A percentile compares a stretch with the other conserved stretches of the same genome.
These are phyloP conservation scores for Drosophila mauritiana DNA, from an alignment of 1,140 invertebrate genomes.

Conservation along the genomic window DNA sequence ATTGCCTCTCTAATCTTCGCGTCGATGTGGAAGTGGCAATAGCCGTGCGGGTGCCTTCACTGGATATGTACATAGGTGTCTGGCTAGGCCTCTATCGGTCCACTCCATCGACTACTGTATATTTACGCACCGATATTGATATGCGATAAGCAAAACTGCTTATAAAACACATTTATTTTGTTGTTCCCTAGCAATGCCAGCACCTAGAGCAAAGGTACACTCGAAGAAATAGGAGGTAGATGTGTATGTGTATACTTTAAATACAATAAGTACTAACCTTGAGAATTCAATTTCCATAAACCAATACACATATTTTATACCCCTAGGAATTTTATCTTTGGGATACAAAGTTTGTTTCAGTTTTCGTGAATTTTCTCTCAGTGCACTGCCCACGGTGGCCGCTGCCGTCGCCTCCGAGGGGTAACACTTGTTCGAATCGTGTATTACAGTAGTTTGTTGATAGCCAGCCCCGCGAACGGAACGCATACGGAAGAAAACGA, in stretches of 20 bases:
- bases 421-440: conserved; percentile 81
- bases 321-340: neutral
- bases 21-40: conserved; percentile 10
- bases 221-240: neutral
- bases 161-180: conserved; percentile 83
- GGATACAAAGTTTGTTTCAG: neutral
- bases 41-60: conserved; percentile 12
- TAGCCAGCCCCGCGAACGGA: conserved; percentile 59
- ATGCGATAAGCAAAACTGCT: conserved; percentile 81
- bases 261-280: neutral
- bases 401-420: conserved; percentile 46
- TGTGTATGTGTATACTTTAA: neutral
- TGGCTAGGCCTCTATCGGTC: conserved; percentile 47
- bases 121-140: conserved; percentile 83
- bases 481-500: conserved; percentile 30
- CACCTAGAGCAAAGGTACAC: conserved; percentile 4
- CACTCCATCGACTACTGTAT: conserved; percentile 80
- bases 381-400: conserved; percentile 19
- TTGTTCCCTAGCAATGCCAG: conserved; percentile 53
- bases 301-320: no score
- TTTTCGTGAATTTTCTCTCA: neutral
- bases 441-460: conserved; percentile 82
- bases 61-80: conserved; percentile 59
- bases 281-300: no score
- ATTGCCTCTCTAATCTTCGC: conserved; percentile 41